phyloP scores from a whole-genome alignment of 2,888 invertebrate genomes.

The Callosobruchus maculatus region DNA sequence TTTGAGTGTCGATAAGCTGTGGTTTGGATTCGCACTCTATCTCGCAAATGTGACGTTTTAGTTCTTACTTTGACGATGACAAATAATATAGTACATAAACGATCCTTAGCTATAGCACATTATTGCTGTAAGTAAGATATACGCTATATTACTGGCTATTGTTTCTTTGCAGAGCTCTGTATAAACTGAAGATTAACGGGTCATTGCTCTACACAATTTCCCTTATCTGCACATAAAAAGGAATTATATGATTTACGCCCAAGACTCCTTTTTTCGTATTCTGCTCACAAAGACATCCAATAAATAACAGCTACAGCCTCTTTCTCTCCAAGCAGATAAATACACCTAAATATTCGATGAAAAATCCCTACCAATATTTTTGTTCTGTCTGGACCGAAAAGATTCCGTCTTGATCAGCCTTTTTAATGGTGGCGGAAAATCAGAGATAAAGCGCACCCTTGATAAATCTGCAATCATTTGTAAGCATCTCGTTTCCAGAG shows the following conservation, averaged over 20 bases:
- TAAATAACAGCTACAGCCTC: background rate
- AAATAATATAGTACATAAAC: too few species aligned
- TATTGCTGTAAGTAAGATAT: too few species aligned
- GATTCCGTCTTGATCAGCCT: background rate
- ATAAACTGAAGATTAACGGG: background rate
- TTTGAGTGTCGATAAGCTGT: too few species aligned
- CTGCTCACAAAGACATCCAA: background rate
- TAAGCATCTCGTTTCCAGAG: background rate
- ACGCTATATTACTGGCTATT: too few species aligned
- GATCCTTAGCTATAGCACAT: too few species aligned
- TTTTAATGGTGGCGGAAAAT: background rate
- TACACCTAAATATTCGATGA: background rate
- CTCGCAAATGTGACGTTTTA: too few species aligned
- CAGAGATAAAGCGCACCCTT: background rate
- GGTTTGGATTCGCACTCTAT: too few species aligned
- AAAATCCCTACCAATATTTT: background rate
- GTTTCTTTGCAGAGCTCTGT: background rate
- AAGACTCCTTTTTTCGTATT: background rate
- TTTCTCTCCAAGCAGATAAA: background rate
- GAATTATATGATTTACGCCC: background rate
- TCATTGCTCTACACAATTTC: background rate
- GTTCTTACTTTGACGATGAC: too few species aligned
- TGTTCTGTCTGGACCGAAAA: background rate
- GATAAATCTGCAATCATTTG: background rate
- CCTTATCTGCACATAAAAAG: background rate